phyloP scores from a whole-genome alignment of 35 echinoderm and acorn worm genomes.

The Hemicentrotus pulcherrimus region DNA sequence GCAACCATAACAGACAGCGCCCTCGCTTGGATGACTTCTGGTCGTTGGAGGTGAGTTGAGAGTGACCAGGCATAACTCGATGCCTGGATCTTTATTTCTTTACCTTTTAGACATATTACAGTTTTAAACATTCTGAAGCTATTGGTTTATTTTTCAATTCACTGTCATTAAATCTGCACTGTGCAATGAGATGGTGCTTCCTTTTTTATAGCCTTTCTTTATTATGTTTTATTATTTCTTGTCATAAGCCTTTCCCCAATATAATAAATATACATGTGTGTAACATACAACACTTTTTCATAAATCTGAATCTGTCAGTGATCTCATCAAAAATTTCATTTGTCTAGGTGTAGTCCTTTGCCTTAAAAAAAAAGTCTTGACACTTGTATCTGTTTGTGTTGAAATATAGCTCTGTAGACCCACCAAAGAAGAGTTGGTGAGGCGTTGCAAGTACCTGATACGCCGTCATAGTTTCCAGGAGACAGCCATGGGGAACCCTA shows the following conservation, averaged over 20 bases:
- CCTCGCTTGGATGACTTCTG: constrained; percentile 96
- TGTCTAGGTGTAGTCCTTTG: not conserved
- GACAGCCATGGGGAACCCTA: constrained; percentile 67
- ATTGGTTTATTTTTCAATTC: no score
- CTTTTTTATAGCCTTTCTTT: no score
- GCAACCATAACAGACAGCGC: constrained; percentile 55
- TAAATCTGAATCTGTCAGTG: not conserved
- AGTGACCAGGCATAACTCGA: not conserved
- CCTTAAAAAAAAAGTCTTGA: not conserved
- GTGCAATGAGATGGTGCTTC: no score
- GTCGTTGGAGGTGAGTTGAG: constrained; percentile 67
- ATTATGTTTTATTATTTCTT: no score
- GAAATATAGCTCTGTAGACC: constrained; percentile 73
- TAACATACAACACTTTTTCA: no score
- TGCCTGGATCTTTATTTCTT: not conserved
- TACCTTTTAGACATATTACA: not conserved
- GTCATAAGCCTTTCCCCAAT: no score
- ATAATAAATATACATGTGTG: no score
- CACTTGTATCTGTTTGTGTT: not conserved
- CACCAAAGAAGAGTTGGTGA: constrained; percentile 67
- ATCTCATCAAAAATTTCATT: not conserved
- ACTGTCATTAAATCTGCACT: no score
- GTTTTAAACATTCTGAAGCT: no score
- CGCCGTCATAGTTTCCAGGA: constrained; percentile 88
- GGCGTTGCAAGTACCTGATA: constrained; percentile 82